Base-by-base conservation (phyloP, 2,888 invertebrate genomes). In the Drosophila borborema region DNA sequence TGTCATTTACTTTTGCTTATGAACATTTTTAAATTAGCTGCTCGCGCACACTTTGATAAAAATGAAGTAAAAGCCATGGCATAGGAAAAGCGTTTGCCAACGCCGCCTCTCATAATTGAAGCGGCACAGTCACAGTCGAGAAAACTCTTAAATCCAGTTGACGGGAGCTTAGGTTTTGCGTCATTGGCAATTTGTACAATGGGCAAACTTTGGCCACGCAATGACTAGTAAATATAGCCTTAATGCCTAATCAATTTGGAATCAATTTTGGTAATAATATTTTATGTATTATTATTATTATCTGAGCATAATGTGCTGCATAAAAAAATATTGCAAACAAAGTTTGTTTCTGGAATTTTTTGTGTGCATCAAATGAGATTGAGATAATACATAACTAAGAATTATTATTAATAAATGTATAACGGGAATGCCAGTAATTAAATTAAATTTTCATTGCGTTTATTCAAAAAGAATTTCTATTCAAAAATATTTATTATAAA, bases 1-100 rank as follows among this genome's bases (percentile, higher is more conserved):
- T 75, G 78, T 82, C 82, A 79, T 82, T 80, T 84, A 81, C 78
- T 83, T 83, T 74, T 81, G 68, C 72, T 71, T 74, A 69, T 64
- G 65, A 81, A 77, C 75, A 77, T 82, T 90, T 81, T 89, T 75
- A 77, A 86, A 89, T 89, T 87, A 76, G 82, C 86, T 40, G 28
- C 49, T 38, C 36, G 31, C 36, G 31, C 59, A 48, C 31, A 53
- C 20, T 61, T 61, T 66, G 64, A 80, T 65, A 67, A 64, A 75
- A 62, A 65, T 68, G 51, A 74, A 45, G 45, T 23, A 14, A 23
- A 41, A 58, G 12, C 43, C 34, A 46, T 18, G 40, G 34, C 20
- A 54, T 51, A 79, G 65, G 69, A 80, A 77, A 80, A 74, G 53
- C 75, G 63, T 58, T 77, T 80, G 74, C 48, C 56, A 80, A 64